Percentiles rank a stretch among this genome's conserved stretches.
phyloP scores from a whole-genome alignment of 1,140 invertebrate genomes.

The Zaprionus ghesquierei region DNA sequence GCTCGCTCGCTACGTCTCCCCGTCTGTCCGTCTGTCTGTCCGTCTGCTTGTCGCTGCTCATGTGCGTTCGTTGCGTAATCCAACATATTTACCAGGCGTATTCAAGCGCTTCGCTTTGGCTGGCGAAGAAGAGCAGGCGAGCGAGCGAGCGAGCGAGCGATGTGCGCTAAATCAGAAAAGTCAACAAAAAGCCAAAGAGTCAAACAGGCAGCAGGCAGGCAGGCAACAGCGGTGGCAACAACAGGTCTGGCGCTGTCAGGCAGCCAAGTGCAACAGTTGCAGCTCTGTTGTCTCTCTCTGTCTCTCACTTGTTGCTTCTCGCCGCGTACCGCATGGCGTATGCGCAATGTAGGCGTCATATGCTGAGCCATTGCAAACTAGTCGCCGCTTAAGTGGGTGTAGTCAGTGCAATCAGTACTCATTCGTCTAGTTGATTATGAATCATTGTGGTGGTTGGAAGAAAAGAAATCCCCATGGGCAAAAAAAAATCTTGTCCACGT shows the following conservation, averaged over 20 bases:
- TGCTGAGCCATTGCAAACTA: conserved; percentile 22
- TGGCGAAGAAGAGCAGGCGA: conserved; percentile 54
- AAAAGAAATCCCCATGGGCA: conserved; percentile 7
- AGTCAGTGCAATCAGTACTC: conserved; percentile 5
- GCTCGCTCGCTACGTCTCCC: no score
- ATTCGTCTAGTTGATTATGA: conserved; percentile 14
- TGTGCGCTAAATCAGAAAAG: conserved; percentile 62
- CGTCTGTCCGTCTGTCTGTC: not conserved
- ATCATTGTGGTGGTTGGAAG: conserved; percentile 21
- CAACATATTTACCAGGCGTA: conserved; percentile 72
- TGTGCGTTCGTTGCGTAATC: conserved; percentile 75
- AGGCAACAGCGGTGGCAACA: conserved; percentile 18
- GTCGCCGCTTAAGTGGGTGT: conserved; percentile 40
- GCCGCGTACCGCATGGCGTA: conserved; percentile 38
- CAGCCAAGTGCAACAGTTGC: conserved; percentile 60
- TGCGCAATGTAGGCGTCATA: conserved; percentile 46
- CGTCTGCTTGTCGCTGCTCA: conserved; percentile 50
- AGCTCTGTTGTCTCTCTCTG: not conserved
- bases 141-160: conserved; percentile 15
- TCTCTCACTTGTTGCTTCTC: not conserved
- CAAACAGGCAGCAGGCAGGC: conserved; percentile 3
- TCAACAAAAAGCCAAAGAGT: conserved; percentile 64
- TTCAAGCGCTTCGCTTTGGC: conserved; percentile 54
- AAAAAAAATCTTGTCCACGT: no score
- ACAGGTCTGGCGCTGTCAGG: conserved; percentile 25